Conservation (phyloP, 2,113 vertebrate species). For the Atherinomorus stipes region DNA sequence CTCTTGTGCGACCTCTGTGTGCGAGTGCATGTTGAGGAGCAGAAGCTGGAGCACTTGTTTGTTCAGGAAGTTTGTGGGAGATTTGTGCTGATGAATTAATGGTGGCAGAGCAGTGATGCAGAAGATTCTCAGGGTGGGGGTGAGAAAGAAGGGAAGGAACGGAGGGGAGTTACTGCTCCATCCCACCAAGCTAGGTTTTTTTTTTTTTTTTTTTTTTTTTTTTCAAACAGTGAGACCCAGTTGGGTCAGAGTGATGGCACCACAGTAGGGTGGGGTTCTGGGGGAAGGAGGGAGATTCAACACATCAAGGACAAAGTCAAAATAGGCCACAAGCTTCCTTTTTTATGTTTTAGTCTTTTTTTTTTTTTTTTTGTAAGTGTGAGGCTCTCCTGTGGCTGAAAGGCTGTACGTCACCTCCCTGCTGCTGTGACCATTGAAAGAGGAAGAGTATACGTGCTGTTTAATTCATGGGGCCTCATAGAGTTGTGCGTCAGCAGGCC, state of each 20-base stretch:
- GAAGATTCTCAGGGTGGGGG: constrained; percentile 52
- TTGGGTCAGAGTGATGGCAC: constrained; percentile 42
- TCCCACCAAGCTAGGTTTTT: constrained; percentile 30
- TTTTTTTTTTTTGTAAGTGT: background rate
- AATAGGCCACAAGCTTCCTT: constrained; percentile 38
- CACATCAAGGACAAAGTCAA: constrained; percentile 66
- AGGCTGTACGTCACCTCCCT: constrained; percentile 30
- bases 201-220: too few species aligned
- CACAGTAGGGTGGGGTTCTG: background rate
- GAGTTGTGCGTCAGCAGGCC: constrained; percentile 6
- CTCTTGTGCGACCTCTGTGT: constrained; percentile 29
- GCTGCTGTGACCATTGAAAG: constrained; percentile 29
- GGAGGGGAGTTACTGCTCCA: constrained; percentile 32
- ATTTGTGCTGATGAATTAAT: constrained; percentile 71
- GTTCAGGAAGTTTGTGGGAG: constrained; percentile 64
- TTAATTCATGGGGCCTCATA: constrained; percentile 21
- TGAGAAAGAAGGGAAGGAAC: constrained; percentile 11
- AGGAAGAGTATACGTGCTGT: constrained; percentile 35
- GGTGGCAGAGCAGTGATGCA: constrained; percentile 76
- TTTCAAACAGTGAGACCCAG: too few species aligned
- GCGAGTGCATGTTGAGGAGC: constrained; percentile 17
- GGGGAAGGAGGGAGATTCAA: too few species aligned
- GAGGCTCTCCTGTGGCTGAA: constrained; percentile 28
- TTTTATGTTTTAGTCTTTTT: background rate
- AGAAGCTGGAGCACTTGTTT: constrained; percentile 63